Evolutionary conservation across 2,797 vertebrate genomes (phyloP).

Genomic region (Gymnoscopelus braueri): DNA sequence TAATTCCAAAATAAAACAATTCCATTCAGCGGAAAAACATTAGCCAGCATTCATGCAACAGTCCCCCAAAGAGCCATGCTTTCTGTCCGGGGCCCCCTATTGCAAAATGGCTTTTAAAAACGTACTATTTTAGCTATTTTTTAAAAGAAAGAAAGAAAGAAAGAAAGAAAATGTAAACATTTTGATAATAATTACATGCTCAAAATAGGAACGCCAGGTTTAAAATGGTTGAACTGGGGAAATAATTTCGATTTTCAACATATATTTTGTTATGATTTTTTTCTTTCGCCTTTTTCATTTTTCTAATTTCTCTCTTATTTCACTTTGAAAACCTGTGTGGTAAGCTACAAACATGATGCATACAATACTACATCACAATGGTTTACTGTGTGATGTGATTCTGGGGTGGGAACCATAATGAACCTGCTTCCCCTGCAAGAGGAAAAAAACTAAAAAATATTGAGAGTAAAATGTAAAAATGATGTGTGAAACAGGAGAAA

Average conservation of each 20-base stretch:
- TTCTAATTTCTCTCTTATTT: not conserved
- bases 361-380: not conserved
- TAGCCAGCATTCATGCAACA: not conserved
- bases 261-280: too few relatives aligned
- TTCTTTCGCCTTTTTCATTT: not conserved
- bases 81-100: too few relatives aligned
- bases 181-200: too few relatives aligned
- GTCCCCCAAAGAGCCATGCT: not conserved
- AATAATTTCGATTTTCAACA: too few relatives aligned
- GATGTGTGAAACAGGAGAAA: conserved; percentile 7
- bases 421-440: not conserved
- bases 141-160: too few relatives aligned
- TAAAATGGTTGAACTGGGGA: too few relatives aligned
- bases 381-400: not conserved
- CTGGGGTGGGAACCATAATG: not conserved
- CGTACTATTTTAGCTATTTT: too few relatives aligned
- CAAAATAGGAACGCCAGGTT: too few relatives aligned
- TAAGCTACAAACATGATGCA: not conserved
- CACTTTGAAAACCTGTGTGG: not conserved
- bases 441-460: not conserved
- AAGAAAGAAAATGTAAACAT: too few relatives aligned
- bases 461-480: conserved; percentile 36
- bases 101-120: too few relatives aligned
- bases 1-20: not conserved
- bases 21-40: not conserved